These are phyloP conservation scores for Sebastes fasciatus DNA, from an alignment of 2,113 vertebrate species.

Conservation along the genomic window DNA sequence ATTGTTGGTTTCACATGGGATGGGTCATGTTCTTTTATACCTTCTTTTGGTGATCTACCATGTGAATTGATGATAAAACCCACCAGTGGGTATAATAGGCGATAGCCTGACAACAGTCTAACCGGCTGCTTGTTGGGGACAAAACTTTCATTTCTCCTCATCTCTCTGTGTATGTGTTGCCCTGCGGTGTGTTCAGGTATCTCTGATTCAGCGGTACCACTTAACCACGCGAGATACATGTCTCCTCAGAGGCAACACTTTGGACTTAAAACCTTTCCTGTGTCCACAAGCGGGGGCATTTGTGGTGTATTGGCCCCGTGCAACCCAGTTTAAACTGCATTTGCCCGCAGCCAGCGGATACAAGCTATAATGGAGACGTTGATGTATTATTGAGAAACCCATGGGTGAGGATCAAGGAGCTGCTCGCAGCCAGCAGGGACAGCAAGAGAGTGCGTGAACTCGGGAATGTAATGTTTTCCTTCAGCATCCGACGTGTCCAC, in stretches of 20 bases:
- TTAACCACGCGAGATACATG: slow-evolving; percentile 59
- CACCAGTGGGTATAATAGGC: too few relatives aligned
- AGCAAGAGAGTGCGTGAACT: slow-evolving; percentile 68
- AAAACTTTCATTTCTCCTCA: slow-evolving; percentile 45
- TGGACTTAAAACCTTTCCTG: slow-evolving; percentile 82
- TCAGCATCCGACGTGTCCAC: slow-evolving; percentile 51
- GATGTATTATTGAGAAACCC: slow-evolving; percentile 84
- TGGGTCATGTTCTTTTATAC: too few relatives aligned
- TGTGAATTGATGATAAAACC: too few relatives aligned
- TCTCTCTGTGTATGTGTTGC: slow-evolving; percentile 32
- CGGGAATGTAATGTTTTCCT: slow-evolving; percentile 65
- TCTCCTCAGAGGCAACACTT: slow-evolving; percentile 77
- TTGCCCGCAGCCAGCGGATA: slow-evolving; percentile 76
- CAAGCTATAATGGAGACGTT: slow-evolving; percentile 80
- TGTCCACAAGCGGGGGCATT: slow-evolving; percentile 75
- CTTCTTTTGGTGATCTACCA: too few relatives aligned
- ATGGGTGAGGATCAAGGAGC: slow-evolving; percentile 78
- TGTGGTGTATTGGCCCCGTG: slow-evolving; percentile 60
- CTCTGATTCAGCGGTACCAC: slow-evolving; percentile 32
- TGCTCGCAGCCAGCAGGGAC: slow-evolving; percentile 62
- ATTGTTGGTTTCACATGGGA: too few relatives aligned
- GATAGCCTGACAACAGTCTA: too few relatives aligned
- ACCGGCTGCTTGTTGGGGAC: slow-evolving; percentile 5
- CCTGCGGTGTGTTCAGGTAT: slow-evolving; percentile 64
- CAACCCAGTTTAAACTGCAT: slow-evolving; percentile 71